Conservation (phyloP, 2,888 invertebrate species). For the Agrenia bidenticulata region DNA sequence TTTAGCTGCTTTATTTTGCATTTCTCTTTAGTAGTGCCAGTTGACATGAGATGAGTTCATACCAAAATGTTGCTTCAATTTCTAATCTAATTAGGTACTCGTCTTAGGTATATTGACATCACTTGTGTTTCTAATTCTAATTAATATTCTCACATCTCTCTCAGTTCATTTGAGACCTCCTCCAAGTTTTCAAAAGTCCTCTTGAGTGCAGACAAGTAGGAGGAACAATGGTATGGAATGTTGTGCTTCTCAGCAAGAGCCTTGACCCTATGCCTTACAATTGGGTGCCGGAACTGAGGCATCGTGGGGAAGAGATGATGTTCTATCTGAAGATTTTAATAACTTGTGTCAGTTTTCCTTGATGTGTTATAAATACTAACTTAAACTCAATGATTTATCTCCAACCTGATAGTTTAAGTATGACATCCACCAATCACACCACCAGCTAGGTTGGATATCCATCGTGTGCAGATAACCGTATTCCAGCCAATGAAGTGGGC, state of each 20-base stretch:
- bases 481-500: conserved; percentile 41
- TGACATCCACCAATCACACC: conserved; percentile 6
- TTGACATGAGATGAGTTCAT: no score
- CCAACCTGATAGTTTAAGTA: conserved; percentile 26
- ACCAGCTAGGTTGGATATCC: not conserved
- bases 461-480: conserved; percentile 12
- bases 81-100: no score
- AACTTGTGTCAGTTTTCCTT: no score
- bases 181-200: conserved; percentile 46
- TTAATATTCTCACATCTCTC: conserved; percentile 6
- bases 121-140: no score
- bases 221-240: conserved; percentile 44
- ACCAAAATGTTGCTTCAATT: no score
- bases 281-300: conserved; percentile 50
- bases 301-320: conserved; percentile 50
- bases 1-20: no score
- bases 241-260: conserved; percentile 46
- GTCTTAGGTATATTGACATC: no score
- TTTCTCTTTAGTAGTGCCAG: no score
- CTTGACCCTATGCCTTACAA: conserved; percentile 42
- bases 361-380: no score
- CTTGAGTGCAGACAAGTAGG: conserved; percentile 42
- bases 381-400: no score
- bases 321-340: no score
- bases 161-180: conserved; percentile 48